These are phyloP conservation scores for Oegoconia quadripuncta DNA, from an alignment of 2,888 invertebrate species.

Conservation along the genomic window DNA sequence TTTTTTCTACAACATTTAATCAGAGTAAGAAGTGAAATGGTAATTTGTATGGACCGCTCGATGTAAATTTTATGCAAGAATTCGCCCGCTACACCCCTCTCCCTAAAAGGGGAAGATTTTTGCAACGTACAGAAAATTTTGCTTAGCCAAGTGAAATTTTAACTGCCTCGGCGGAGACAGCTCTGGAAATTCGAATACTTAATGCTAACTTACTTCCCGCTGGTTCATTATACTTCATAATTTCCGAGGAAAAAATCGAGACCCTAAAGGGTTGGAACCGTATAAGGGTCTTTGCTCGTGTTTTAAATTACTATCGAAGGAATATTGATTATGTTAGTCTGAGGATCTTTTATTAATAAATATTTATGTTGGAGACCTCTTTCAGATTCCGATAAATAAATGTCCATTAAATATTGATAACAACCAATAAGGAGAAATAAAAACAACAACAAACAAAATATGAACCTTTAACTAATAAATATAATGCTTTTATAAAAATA, in stretches of 20 bases:
- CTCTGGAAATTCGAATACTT: slow-evolving; percentile 75
- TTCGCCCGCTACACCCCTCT: slow-evolving; percentile 66
- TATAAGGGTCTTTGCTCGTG: slow-evolving; percentile 27
- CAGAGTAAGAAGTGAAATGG: slow-evolving; percentile 78
- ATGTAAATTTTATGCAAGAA: slow-evolving; percentile 79
- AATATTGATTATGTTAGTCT: slow-evolving; percentile 6
- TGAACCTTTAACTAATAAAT: too few relatives aligned
- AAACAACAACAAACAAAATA: too few relatives aligned
- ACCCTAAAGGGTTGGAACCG: slow-evolving; percentile 50
- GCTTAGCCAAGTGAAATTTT: slow-evolving; percentile 79
- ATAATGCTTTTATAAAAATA: too few relatives aligned
- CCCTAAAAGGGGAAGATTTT: slow-evolving; percentile 73
- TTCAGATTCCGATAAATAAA: too few relatives aligned
- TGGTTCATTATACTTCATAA: slow-evolving; percentile 77
- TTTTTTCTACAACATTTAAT: slow-evolving; percentile 80
- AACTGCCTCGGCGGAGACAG: slow-evolving; percentile 77
- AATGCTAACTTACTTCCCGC: slow-evolving; percentile 76
- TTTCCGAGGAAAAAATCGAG: slow-evolving; percentile 61
- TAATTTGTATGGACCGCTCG: slow-evolving; percentile 79
- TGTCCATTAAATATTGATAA: too few relatives aligned
- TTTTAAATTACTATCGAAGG: slow-evolving; percentile 24
- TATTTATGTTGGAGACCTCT: too few relatives aligned
- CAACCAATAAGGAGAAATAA: too few relatives aligned
- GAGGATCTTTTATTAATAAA: not conserved
- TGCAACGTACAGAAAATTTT: slow-evolving; percentile 77